Base-by-base conservation (phyloP, 2,797 vertebrate species). In the Semaprochilodus insignis region DNA sequence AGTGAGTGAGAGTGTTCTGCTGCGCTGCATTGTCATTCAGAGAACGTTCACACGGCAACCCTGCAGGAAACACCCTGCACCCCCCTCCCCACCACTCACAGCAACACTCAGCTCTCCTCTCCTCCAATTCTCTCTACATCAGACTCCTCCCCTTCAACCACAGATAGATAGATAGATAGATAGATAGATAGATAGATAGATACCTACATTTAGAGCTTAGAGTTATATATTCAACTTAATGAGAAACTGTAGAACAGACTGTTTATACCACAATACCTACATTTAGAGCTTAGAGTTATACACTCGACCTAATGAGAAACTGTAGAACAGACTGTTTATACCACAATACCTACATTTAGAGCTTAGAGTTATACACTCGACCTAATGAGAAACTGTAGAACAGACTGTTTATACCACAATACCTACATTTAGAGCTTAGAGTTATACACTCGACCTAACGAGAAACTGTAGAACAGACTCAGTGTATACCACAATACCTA, bases 1-100 rank as follows among this genome's bases (percentile, higher is more conserved):
- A 62, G n/a, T 44, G 55, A 69, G 40, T 54, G 59, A 73, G 59
- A 17, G 55, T 40, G n/a, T 60, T 51, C 11, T 70, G 54, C 88
- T 85, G 85, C 77, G 71, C 88, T 86, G 87, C 88, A 92, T 93
- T 93, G 89, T 92, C 92, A 93, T 93, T 93, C 93, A 92, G 90
- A 82, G 74, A 74, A 89, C 90, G 82, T 93, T 90, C 91, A 89
- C 91, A 90, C 85, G 91, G 91, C 89, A 91, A 90, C 91, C 91
- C 92, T 88, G 86, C 91, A 93, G 92, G 91, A 94, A 92, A 89
- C 86, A 78, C 87, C 82, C 73, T 60, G 81, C 71, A 75, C 67
- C 67, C 79, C 71, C 76, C 62, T 84, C 57, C 84, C 31, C 82
- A 62, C 83, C 59, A 52, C 62, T 76, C 54, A 34, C 23, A 54